Percentiles rank a stretch among this genome's conserved stretches.
phyloP scores from a whole-genome alignment of 2,797 vertebrate species.

The Babyrousa celebensis region DNA sequence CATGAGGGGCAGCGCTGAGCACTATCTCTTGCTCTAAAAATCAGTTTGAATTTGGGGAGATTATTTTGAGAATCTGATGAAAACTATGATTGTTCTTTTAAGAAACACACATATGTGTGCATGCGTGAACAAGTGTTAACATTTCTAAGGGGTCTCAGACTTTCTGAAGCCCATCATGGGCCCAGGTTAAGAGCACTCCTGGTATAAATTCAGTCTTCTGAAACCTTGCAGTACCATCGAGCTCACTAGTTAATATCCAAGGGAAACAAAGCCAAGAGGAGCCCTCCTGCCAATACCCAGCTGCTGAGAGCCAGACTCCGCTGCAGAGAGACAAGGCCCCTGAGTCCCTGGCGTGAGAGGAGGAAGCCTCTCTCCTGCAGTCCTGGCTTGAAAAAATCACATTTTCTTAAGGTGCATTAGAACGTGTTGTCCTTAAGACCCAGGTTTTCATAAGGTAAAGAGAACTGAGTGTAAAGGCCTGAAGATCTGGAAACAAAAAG shows the following conservation, averaged over 20 bases:
- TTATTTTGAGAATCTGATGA: background rate
- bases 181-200: background rate
- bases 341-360: background rate
- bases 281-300: background rate
- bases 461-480: constrained; percentile 1
- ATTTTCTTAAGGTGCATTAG: background rate
- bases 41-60: background rate
- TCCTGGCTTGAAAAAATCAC: background rate
- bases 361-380: background rate
- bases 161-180: background rate
- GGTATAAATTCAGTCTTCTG: background rate
- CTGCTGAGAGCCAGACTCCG: background rate
- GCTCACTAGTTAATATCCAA: background rate
- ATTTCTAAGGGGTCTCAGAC: background rate
- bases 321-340: background rate
- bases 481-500: background rate
- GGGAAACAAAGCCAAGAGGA: background rate
- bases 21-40: background rate
- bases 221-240: background rate
- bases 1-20: background rate
- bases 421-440: background rate
- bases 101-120: background rate
- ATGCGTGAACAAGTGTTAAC: background rate
- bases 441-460: background rate
- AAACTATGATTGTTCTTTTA: background rate